phyloP scores from a whole-genome alignment of 2,888 invertebrate genomes.

The Sesia bembeciformis region DNA sequence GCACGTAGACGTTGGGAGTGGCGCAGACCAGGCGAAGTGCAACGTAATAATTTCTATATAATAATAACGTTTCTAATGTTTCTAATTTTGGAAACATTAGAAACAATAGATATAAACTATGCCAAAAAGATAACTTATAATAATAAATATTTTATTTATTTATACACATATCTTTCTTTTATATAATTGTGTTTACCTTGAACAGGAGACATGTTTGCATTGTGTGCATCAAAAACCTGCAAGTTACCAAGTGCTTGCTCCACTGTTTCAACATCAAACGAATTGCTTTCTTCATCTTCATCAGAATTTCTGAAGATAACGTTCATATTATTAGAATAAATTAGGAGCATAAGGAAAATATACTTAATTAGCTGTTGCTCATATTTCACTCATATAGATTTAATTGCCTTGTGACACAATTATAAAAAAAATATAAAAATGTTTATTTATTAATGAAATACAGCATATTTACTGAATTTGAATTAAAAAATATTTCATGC shows the following conservation, averaged over 20 bases:
- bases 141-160: not conserved
- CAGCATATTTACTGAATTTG: too few species aligned
- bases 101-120: too few species aligned
- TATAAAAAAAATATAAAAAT: too few species aligned
- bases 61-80: too few species aligned
- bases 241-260: slow-evolving; percentile 71
- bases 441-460: not conserved
- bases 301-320: slow-evolving; percentile 55
- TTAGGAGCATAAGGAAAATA: too few species aligned
- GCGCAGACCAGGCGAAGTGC: not conserved
- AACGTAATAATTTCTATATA: not conserved
- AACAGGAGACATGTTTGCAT: slow-evolving; percentile 64
- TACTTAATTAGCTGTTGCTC: too few species aligned
- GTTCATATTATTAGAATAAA: not conserved
- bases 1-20: too few species aligned
- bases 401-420: too few species aligned
- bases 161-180: not conserved
- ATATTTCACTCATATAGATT: too few species aligned
- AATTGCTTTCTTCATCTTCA: slow-evolving; percentile 77
- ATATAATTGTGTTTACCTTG: slow-evolving; percentile 36
- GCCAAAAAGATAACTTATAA: too few species aligned
- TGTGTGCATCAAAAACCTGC: slow-evolving; percentile 73
- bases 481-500: too few species aligned
- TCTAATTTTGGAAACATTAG: too few species aligned
- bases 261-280: slow-evolving; percentile 72